Conservation (phyloP, 92 coral and sea anemone genomes). For the Meandrina meandrites region DNA sequence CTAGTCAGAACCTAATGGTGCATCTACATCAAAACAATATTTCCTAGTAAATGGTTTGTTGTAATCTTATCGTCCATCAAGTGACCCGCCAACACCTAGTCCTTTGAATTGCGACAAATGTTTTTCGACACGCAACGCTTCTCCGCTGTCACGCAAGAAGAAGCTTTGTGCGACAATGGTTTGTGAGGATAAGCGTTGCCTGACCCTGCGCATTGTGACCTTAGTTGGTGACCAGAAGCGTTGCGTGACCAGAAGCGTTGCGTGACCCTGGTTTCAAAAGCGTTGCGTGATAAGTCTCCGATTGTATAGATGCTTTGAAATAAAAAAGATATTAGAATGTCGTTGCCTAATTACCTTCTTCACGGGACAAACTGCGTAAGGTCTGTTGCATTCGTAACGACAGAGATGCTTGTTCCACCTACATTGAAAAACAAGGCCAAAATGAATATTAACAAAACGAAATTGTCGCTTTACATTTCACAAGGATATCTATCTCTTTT, state of each 20-base stretch:
- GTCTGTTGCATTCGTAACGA: conserved; percentile 15
- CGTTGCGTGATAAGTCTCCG: too few relatives aligned
- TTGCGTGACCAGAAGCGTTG: neutral
- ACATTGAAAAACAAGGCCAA: neutral
- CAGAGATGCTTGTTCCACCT: conserved; percentile 32
- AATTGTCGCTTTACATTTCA: too few relatives aligned
- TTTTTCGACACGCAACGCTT: neutral
- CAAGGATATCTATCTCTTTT: neutral
- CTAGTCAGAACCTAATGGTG: too few relatives aligned
- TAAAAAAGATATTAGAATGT: too few relatives aligned
- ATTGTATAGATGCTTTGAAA: too few relatives aligned
- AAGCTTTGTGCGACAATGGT: neutral
- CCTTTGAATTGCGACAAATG: too few relatives aligned
- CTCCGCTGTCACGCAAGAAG: neutral
- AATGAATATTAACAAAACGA: neutral
- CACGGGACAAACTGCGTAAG: neutral
- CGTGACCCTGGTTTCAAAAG: neutral
- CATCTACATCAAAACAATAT: too few relatives aligned
- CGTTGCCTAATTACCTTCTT: conserved; percentile 12
- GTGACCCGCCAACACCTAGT: too few relatives aligned
- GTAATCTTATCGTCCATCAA: too few relatives aligned
- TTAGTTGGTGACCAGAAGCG: neutral
- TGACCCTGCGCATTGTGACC: too few relatives aligned
- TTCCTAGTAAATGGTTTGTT: too few relatives aligned
- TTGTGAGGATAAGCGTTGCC: too few relatives aligned